Evolutionary conservation across 2,888 invertebrate species (phyloP), one percentile per base, ranked within the genome.

Genomic region (Odontocerum albicorne): DNA sequence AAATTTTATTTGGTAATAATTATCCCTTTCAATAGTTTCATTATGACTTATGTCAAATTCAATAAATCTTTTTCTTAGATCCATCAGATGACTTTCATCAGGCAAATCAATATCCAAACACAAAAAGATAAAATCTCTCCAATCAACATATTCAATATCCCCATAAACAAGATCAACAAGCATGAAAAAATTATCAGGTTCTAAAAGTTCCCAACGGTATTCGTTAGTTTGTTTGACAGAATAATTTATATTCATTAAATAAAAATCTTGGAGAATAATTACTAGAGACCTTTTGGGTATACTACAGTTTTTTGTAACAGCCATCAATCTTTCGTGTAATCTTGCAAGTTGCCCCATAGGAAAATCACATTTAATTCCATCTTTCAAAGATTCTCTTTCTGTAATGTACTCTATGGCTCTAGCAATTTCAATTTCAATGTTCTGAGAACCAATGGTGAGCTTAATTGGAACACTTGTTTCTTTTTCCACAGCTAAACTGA

Each of bases 121-220:
- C 64, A 79, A 80, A 60, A 86, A 72, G 8, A 86, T 69, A 63
- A 87, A 86, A 66, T 86, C 85, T 63, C 80, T 79, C 86, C 86
- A 87, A 63, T 85, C 81, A 7, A 85, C 64, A 58, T 78, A 80
- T 7, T 75, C 76, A 1, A 74, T 72, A 38, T 79, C 73, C 1
- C 82, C 83, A 65, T 81, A 86, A 12, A 85, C 57, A 27, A 67
- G 62, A 45, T 66, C 66, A 0, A 81, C 71, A 31, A 82, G 62
- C 61, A 70, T 72, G 1, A 73, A 67, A 19, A 81, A 67, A 59
- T 78, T 69, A 22, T 72, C 71, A 1, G 75, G 70, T 59, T 73
- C 70, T 8, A 81, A 60, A 8, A 64, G 66, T 55, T 65, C 69
- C 81, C 81, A 82, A 7, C 65, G 43, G 65, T 70, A 66, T 44